These are phyloP conservation scores for Symphodus melops DNA, from an alignment of 2,113 vertebrate genomes.

Conservation along the genomic window DNA sequence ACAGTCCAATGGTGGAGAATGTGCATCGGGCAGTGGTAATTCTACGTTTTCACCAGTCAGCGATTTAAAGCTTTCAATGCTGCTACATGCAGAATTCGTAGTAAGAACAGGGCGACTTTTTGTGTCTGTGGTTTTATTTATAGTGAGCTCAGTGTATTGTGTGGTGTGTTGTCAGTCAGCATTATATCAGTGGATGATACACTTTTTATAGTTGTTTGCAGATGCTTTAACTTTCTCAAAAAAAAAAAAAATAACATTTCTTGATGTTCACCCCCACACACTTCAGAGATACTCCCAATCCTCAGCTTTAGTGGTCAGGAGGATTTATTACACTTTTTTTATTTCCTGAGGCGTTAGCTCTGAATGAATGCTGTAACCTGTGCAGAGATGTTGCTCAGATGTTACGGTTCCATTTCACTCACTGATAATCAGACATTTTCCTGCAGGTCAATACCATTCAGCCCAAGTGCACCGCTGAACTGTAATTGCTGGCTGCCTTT, in stretches of 20 bases:
- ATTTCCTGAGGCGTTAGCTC: constrained; percentile 40
- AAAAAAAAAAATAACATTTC: neutral
- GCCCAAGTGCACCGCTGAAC: constrained; percentile 31
- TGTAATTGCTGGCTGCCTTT: constrained; percentile 37
- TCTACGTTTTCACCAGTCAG: too few relatives aligned
- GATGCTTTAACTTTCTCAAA: too few relatives aligned
- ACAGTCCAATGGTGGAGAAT: too few relatives aligned
- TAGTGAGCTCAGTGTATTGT: too few relatives aligned
- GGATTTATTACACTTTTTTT: constrained; percentile 39
- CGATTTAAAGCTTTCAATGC: too few relatives aligned
- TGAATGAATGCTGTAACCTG: constrained; percentile 20
- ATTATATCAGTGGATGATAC: too few relatives aligned
- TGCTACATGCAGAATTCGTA: too few relatives aligned
- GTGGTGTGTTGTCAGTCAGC: too few relatives aligned
- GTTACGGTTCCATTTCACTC: constrained; percentile 49
- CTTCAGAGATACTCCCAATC: neutral
- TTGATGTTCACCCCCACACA: neutral
- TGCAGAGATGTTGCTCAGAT: constrained; percentile 48
- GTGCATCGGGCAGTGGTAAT: too few relatives aligned
- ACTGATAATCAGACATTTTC: constrained; percentile 41
- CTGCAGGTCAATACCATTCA: constrained; percentile 42
- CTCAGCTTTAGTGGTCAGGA: constrained; percentile 25
- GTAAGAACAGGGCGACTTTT: too few relatives aligned
- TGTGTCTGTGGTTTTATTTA: too few relatives aligned
- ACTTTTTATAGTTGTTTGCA: too few relatives aligned